A percentile compares a stretch with the other conserved stretches of the same genome.
Conservation (phyloP, 2,113 vertebrate species). For the Osmerus eperlanus region DNA sequence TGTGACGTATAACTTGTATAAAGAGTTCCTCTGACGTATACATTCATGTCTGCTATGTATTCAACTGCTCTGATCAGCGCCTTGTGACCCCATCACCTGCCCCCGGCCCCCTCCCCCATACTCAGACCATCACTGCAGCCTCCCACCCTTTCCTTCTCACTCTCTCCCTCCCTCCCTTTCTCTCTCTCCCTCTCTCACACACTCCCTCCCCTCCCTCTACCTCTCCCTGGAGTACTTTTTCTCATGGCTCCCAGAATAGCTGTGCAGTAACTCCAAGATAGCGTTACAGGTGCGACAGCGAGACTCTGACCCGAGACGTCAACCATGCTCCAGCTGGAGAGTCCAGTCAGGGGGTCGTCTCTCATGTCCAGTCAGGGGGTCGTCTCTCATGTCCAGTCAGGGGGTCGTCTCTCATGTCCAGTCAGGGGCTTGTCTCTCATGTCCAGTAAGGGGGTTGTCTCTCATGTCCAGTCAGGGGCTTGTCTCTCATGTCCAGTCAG, state of each 20-base stretch:
- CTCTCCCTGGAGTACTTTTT: constrained; percentile 16
- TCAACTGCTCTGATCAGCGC: not conserved
- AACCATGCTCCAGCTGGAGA: not conserved
- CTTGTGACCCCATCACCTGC: constrained; percentile 29
- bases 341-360: not conserved
- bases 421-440: too few relatives aligned
- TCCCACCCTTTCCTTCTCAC: not conserved
- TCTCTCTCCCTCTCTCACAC: not conserved
- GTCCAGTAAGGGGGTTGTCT: too few relatives aligned
- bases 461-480: too few relatives aligned
- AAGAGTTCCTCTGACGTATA: not conserved
- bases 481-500: too few relatives aligned
- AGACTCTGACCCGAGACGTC: not conserved
- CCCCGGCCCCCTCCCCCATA: constrained; percentile 5
- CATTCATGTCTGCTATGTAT: constrained; percentile 21
- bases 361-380: too few relatives aligned
- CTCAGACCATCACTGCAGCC: not conserved
- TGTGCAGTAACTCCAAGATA: constrained; percentile 10
- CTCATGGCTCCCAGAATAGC: constrained; percentile 45
- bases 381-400: too few relatives aligned
- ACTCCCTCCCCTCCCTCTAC: not conserved
- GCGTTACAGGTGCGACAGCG: constrained; percentile 20
- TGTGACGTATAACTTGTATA: not conserved
- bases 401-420: too few relatives aligned
- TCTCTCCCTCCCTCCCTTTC: not conserved